Base-by-base conservation (phyloP, 30 jellyfish, hydroid and myxozoan genomes). In the Calvadosia cruxmelitensis region DNA sequence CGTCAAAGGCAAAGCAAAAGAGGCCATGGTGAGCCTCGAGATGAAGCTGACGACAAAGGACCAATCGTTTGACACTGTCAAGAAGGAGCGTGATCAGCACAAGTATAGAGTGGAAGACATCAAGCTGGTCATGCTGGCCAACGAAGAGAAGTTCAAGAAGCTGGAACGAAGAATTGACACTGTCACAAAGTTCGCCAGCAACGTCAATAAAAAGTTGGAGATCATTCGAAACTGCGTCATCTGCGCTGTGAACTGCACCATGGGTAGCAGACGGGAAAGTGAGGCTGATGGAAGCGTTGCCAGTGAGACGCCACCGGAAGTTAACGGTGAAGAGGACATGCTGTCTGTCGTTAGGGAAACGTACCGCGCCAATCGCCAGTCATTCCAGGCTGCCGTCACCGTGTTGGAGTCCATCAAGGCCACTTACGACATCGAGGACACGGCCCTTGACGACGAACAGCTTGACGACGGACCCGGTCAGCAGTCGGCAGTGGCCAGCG, bases 361-460 rank as follows among this genome's bases (percentile, higher is more conserved):
- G 33, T 74, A 71, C 48, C 69, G 78, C 52, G 79, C 86, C 62
- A 81, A 85, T 51, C 88, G 77, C 51, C 73, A 49, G 79, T 82
- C 92, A 1, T 69, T 86, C 91, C 78, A 86, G 66, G 68, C 82
- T 26, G 93, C 94, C 29, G 81, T 79, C 0, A 79, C 86, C 49
- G 78, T 88, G n/a, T 63, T 86, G 35, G 96, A 86, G 49, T 74
- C 73, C 35, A 88, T 79, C 20, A 86, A 86, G 57, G 68, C 82
- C 10, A 80, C 74, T 5, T 42, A 42, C 57, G 57, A 42, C 10
- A 20, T 42, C 15, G 57, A 42, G 20, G 57, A 42, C 20, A 5
- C 20, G 10, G 57, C 10, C 57, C 10, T 42, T 42, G 57, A 42
- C 15, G 57, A 10, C 10, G 20, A 20, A 5, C 15, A 20, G 20